phyloP scores from a whole-genome alignment of 2,113 vertebrate genomes.

The Scortum barcoo region DNA sequence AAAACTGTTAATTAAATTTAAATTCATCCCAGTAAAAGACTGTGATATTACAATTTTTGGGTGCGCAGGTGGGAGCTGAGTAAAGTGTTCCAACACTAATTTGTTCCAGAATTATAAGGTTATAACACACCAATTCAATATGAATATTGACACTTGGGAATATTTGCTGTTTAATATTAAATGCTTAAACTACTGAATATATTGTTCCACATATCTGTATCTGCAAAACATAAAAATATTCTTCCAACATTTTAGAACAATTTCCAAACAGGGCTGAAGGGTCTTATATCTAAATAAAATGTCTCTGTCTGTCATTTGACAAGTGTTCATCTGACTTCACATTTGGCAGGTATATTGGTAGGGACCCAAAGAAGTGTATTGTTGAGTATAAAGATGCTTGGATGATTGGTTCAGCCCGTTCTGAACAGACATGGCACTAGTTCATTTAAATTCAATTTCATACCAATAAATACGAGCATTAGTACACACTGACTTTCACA shows the following conservation, averaged over 20 bases:
- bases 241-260: background rate
- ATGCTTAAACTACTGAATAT: background rate
- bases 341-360: too few relatives aligned
- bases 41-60: too few relatives aligned
- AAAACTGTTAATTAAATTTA: background rate
- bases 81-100: background rate
- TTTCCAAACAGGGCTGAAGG: background rate
- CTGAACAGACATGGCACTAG: too few relatives aligned
- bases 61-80: background rate
- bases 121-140: background rate
- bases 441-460: too few relatives aligned
- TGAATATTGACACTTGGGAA: background rate
- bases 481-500: too few relatives aligned
- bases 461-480: too few relatives aligned
- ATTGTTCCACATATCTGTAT: background rate
- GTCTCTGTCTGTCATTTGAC: too few relatives aligned
- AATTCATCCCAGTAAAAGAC: constrained; percentile 47
- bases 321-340: too few relatives aligned
- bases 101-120: background rate
- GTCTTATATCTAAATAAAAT: background rate
- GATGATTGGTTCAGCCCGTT: too few relatives aligned
- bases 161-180: background rate
- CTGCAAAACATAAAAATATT: background rate
- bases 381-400: too few relatives aligned
- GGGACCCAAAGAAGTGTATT: too few relatives aligned